A percentile compares a stretch with the other conserved stretches of the same genome.
Evolutionary conservation across 2,113 vertebrate species (phyloP).

Genomic region (Vimba vimba): DNA sequence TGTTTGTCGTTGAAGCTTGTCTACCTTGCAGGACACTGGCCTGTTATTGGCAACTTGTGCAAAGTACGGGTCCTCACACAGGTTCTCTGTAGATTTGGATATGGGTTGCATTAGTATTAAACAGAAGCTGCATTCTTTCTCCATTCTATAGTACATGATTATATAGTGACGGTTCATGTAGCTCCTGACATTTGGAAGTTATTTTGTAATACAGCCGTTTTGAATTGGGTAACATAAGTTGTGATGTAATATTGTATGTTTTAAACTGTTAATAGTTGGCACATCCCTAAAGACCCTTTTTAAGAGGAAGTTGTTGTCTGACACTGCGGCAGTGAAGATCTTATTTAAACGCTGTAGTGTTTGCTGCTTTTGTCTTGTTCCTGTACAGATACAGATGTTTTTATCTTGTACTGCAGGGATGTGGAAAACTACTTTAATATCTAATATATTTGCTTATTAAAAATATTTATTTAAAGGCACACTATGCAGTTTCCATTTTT

Average conservation of each 20-base stretch:
- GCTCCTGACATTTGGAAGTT: neutral
- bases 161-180: neutral
- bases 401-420: neutral
- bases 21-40: conserved; percentile 1
- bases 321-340: neutral
- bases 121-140: neutral
- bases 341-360: neutral
- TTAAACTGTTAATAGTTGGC: neutral
- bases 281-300: neutral
- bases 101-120: neutral
- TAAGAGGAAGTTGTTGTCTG: neutral
- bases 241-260: neutral
- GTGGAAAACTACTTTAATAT: neutral
- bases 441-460: neutral
- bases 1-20: neutral
- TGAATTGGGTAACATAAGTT: neutral
- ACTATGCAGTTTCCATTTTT: too few species aligned
- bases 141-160: neutral
- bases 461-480: neutral
- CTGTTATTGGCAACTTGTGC: neutral
- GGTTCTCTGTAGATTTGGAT: neutral
- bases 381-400: neutral
- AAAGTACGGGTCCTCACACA: neutral
- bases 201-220: neutral
- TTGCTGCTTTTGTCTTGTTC: neutral